phyloP scores from a whole-genome alignment of 2,113 vertebrate species.

The Eublepharis macularius region DNA sequence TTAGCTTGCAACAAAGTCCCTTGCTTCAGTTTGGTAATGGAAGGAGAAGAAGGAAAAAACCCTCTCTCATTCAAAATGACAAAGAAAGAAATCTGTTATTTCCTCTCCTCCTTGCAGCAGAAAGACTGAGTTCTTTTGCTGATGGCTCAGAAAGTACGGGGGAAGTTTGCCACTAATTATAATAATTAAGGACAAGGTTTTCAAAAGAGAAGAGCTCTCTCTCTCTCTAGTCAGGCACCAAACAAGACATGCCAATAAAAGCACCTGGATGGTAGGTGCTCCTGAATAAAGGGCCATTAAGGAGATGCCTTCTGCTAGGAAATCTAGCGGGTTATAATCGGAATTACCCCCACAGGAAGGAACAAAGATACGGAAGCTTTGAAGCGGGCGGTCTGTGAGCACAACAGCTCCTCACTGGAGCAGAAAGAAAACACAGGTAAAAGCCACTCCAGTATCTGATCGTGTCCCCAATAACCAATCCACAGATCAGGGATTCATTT shows the following conservation, averaged over 20 bases:
- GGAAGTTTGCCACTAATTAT: background rate
- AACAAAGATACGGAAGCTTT: background rate
- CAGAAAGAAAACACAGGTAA: background rate
- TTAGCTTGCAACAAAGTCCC: too few species aligned
- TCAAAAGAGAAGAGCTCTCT: background rate
- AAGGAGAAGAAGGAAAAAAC: too few species aligned
- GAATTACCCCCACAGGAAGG: background rate
- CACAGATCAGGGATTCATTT: too few species aligned
- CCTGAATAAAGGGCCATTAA: background rate
- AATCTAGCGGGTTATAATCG: background rate
- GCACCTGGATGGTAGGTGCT: background rate
- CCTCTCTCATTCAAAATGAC: background rate
- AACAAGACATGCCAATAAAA: background rate
- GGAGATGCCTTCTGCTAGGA: background rate
- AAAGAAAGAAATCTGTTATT: constrained; percentile 22
- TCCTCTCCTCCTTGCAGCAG: background rate
- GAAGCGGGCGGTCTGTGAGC: background rate
- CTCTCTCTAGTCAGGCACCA: background rate
- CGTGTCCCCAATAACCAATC: too few species aligned
- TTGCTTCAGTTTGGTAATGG: too few species aligned
- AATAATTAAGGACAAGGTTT: background rate
- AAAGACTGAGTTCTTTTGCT: background rate
- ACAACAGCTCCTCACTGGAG: background rate
- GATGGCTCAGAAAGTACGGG: accelerated
- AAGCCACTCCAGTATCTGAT: background rate